Evolutionary conservation across 2,888 invertebrate genomes (phyloP).

Genomic region (Thumatha senex): DNA sequence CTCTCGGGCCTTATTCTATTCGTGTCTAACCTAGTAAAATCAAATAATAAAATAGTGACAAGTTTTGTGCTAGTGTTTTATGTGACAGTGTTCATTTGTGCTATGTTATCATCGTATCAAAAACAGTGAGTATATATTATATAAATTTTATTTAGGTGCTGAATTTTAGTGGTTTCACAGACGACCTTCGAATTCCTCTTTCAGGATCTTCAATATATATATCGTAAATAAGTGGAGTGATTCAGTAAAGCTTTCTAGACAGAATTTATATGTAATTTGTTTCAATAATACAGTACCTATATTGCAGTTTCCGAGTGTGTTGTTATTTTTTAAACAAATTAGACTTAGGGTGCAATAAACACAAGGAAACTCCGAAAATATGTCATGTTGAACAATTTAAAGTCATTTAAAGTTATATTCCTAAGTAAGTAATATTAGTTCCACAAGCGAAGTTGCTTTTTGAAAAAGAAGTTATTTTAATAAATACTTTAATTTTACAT

Average conservation of each 20-base stretch:
- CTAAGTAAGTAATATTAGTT: too few relatives aligned
- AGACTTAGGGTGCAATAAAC: too few relatives aligned
- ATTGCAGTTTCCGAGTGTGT: too few relatives aligned
- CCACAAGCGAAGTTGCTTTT: too few relatives aligned
- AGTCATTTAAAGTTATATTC: too few relatives aligned
- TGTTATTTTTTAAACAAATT: too few relatives aligned
- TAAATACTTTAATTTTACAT: too few relatives aligned
- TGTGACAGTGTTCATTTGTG: slow-evolving; percentile 41
- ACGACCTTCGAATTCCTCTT: slow-evolving; percentile 32
- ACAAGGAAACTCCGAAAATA: too few relatives aligned
- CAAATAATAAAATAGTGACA: slow-evolving; percentile 34
- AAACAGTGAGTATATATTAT: slow-evolving; percentile 25
- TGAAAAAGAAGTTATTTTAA: too few relatives aligned
- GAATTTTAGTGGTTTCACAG: slow-evolving; percentile 26
- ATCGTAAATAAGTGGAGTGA: slow-evolving; percentile 36
- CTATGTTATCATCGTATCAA: slow-evolving; percentile 9
- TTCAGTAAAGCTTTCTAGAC: slow-evolving; percentile 16
- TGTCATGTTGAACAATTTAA: too few relatives aligned
- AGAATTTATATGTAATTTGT: neutral
- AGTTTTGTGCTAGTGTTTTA: slow-evolving; percentile 39
- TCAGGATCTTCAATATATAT: slow-evolving; percentile 23
- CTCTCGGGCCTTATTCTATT: slow-evolving; percentile 29
- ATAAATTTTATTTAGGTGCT: slow-evolving; percentile 6
- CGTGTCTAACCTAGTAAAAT: slow-evolving; percentile 45
- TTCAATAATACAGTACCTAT: neutral